Conservation (phyloP, 2,113 vertebrate genomes). For the Osmerus eperlanus region DNA sequence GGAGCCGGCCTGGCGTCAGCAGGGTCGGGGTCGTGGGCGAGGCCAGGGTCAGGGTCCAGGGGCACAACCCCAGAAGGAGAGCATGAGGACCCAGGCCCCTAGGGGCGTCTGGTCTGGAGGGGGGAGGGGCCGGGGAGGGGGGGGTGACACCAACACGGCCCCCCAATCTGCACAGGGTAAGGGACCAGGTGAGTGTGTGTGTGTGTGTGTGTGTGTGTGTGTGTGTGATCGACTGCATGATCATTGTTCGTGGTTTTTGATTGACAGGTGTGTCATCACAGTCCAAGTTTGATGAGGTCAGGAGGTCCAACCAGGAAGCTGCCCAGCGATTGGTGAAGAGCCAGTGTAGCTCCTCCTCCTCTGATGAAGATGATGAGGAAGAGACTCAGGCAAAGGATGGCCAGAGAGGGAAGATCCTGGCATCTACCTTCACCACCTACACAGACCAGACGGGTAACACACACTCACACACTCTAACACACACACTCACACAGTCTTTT, state of each 20-base stretch:
- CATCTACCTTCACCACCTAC: conserved; percentile 87
- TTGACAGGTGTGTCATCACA: conserved; percentile 71
- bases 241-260: not conserved
- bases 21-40: conserved; percentile 79
- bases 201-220: not conserved
- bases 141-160: not conserved
- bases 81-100: conserved; percentile 17
- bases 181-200: not conserved
- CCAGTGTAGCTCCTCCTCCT: conserved; percentile 80
- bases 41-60: conserved; percentile 54
- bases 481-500: not conserved
- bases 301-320: conserved; percentile 84
- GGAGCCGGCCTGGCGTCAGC: conserved; percentile 85
- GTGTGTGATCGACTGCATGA: not conserved
- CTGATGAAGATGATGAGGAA: conserved; percentile 68
- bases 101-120: conserved; percentile 1
- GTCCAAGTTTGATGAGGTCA: conserved; percentile 91
- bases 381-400: conserved; percentile 73
- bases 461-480: not conserved
- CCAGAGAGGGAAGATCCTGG: conserved; percentile 83
- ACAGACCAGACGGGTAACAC: conserved; percentile 83
- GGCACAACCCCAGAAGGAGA: conserved; percentile 39
- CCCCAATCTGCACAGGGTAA: conserved; percentile 9
- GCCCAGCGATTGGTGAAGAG: conserved; percentile 82
- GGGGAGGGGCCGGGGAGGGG: conserved; percentile 29